A percentile compares a stretch with the other conserved stretches of the same genome.
phyloP scores from a whole-genome alignment of 2,888 invertebrate genomes.

The Lissonota sp. region DNA sequence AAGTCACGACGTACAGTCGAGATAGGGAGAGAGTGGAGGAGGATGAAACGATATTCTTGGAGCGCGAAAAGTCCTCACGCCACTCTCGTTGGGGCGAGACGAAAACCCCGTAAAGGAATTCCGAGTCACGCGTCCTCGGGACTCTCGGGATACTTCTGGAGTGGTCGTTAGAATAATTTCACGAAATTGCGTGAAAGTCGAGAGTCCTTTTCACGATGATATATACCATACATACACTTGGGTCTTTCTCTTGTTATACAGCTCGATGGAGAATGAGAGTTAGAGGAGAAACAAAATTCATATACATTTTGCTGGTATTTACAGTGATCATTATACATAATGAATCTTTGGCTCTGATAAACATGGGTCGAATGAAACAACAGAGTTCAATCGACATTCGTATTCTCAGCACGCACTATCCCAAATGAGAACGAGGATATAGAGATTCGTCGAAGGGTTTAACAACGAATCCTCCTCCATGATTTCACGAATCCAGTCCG shows the following conservation, averaged over 20 bases:
- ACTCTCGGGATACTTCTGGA: slow-evolving; percentile 55
- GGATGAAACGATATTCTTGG: slow-evolving; percentile 27
- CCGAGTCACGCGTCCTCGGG: slow-evolving; percentile 63
- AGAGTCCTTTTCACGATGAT: slow-evolving; percentile 36
- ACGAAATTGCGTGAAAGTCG: slow-evolving; percentile 61
- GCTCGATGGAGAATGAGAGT: slow-evolving; percentile 44
- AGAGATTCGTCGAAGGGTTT: slow-evolving; percentile 56
- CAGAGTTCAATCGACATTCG: slow-evolving; percentile 41
- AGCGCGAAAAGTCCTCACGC: slow-evolving; percentile 41
- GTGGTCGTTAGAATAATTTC: slow-evolving; percentile 69
- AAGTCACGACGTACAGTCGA: too few relatives aligned
- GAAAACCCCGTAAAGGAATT: slow-evolving; percentile 66
- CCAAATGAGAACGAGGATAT: background rate
- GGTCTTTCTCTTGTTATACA: slow-evolving; percentile 18
- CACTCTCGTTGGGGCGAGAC: slow-evolving; percentile 41
- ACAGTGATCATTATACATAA: background rate
- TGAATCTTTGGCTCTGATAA: slow-evolving; percentile 48
- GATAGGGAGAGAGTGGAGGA: background rate
- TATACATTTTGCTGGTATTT: background rate
- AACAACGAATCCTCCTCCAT: slow-evolving; percentile 64
- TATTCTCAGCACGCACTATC: slow-evolving; percentile 30
- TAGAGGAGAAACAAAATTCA: slow-evolving; percentile 25
- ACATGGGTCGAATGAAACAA: slow-evolving; percentile 46
- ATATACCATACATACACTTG: slow-evolving; percentile 1
- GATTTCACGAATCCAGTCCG: slow-evolving; percentile 67